Evolutionary conservation across 2,113 vertebrate genomes (phyloP), one percentile per base, ranked within the genome.

Genomic region (Dendrocopos noguchii): DNA sequence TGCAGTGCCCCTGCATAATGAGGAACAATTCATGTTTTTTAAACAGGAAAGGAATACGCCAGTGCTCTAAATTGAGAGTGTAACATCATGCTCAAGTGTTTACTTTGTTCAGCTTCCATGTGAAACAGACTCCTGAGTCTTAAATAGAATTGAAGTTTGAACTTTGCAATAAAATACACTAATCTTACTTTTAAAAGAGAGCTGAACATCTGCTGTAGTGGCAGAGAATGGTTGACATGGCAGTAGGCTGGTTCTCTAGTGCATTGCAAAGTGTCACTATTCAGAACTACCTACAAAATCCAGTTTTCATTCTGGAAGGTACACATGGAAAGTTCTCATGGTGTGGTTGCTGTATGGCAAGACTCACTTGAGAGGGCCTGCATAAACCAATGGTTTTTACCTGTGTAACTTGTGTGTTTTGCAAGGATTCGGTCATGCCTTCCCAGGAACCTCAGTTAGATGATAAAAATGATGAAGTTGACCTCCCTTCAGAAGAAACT

Each of bases 351-450:
- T 29, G 4, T 2, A 0, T 17, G 84, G 56, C 59, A 64, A 74
- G 57, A 10, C 11, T 79, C 29, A 3, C 14, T 20, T 10, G 0
- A 5, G 33, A 78, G 44, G 56, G 46, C 17, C 63, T 86, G 19
- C 20, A 5, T 53, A 80, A 93, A 52, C 12, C 4, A 2, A 27
- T 2, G 0, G 0, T 15, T 59, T 55, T 84, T 59, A 90, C 19
- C 36, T 80, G 1, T 91, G 3, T 57, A 17, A 24, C 61, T 52
- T 77, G 0, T 53, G 17, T 84, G 52, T 75, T 87, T 84, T 53
- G 67, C 63, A 97, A 99, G 99, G 99, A 99, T 99, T 98, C 99
- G 98, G 99, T 98, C 98, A 99, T 99, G 99, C 99, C 99, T 98
- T 98, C 99, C 97, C 99, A 99, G 96, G 99, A 99, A 94, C 99